These are phyloP conservation scores for Psittacula cyanocephala DNA, from an alignment of 2,113 vertebrate genomes.

Conservation along the genomic window DNA sequence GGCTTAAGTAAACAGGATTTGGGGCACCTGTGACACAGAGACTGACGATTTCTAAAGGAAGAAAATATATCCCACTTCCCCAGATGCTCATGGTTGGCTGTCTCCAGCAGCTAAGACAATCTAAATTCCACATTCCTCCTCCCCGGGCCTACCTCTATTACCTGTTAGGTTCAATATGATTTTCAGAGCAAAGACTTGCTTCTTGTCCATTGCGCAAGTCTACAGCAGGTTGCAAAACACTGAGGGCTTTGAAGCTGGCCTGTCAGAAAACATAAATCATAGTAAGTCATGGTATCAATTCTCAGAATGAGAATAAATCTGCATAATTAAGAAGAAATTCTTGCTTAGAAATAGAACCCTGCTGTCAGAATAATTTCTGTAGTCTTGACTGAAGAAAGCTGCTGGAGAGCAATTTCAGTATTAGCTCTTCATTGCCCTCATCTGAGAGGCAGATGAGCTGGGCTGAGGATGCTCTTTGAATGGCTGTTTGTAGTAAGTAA, in stretches of 20 bases:
- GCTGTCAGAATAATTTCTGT: fast-evolving
- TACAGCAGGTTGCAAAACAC: neutral
- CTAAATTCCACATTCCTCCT: neutral
- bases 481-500: neutral
- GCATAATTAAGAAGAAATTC: neutral
- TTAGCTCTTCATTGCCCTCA: neutral
- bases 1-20: neutral
- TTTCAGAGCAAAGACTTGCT: neutral
- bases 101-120: neutral
- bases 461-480: neutral
- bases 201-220: neutral
- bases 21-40: neutral
- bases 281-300: fast-evolving
- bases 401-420: neutral
- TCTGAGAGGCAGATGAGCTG: neutral
- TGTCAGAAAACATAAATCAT: neutral
- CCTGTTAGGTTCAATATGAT: neutral
- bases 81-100: fast-evolving
- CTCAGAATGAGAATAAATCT: neutral
- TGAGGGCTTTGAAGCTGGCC: neutral
- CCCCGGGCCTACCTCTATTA: neutral
- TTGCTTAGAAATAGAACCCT: neutral
- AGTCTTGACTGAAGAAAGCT: neutral
- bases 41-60: neutral
- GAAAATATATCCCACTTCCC: neutral